Conservation (phyloP, 2,797 vertebrate genomes). For the Ptychadena robeensis region DNA sequence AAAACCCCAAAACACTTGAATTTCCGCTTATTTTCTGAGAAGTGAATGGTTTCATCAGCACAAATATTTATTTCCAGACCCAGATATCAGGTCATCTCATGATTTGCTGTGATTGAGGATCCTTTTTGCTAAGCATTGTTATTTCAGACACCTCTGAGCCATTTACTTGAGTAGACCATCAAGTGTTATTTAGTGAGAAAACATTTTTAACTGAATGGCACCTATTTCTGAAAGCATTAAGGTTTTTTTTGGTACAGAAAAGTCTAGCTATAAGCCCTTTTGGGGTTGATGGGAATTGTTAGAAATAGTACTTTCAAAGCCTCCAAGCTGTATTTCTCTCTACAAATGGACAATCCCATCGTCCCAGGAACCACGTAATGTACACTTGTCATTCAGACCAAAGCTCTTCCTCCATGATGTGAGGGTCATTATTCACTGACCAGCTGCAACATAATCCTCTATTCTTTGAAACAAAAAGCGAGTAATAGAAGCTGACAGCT, state of each 20-base stretch:
- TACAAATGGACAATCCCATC: constrained; percentile 15
- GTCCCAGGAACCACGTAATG: constrained; percentile 32
- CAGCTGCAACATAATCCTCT: constrained; percentile 50
- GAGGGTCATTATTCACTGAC: constrained; percentile 34
- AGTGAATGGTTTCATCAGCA: constrained; percentile 40
- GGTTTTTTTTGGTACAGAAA: constrained; percentile 42
- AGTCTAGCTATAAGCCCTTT: constrained; percentile 29
- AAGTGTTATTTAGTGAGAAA: constrained; percentile 49
- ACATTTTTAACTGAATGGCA: constrained; percentile 43
- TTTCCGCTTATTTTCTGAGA: constrained; percentile 8
- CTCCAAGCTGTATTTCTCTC: constrained; percentile 34
- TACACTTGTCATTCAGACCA: constrained; percentile 52
- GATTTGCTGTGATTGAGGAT: constrained; percentile 42
- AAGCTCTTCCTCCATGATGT: constrained; percentile 46
- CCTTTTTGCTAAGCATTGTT: constrained; percentile 36
- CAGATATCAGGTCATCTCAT: constrained; percentile 28
- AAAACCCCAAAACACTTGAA: background rate
- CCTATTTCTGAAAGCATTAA: constrained; percentile 45
- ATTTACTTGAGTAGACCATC: constrained; percentile 50
- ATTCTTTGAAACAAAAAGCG: constrained; percentile 49
- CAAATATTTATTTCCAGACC: constrained; percentile 42
- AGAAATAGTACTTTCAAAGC: constrained; percentile 30
- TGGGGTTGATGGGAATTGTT: constrained; percentile 30
- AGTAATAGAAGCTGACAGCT: constrained; percentile 46
- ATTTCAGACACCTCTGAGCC: constrained; percentile 44